phyloP scores from a whole-genome alignment of 2,797 vertebrate genomes.

The Morelia viridis region DNA sequence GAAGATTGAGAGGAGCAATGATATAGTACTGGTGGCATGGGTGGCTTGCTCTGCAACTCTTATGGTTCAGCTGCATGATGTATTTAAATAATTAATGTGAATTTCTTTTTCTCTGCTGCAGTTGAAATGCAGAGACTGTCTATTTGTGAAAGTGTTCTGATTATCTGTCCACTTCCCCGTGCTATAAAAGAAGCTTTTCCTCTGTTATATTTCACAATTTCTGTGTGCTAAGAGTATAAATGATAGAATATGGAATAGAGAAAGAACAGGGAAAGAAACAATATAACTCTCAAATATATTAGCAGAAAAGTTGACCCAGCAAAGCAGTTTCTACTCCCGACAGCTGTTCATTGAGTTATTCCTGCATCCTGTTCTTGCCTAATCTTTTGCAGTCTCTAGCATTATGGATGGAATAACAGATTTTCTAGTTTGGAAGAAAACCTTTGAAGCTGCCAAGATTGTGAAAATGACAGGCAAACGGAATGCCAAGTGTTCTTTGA shows the following conservation, averaged over 20 bases:
- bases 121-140: background rate
- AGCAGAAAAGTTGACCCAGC: background rate
- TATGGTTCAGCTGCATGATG: background rate
- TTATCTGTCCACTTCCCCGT: background rate
- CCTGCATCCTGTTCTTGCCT: background rate
- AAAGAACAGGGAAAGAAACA: background rate
- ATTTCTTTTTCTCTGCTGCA: background rate
- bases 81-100: constrained; percentile 14
- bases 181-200: background rate
- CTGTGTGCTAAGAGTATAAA: background rate
- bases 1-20: background rate
- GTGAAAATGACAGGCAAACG: background rate
- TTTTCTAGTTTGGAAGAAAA: background rate
- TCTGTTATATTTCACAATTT: background rate
- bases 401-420: constrained; percentile 4
- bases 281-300: background rate
- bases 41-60: background rate
- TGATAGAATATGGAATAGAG: background rate
- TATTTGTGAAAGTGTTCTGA: background rate
- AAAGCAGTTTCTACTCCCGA: background rate
- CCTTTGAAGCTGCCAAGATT: background rate
- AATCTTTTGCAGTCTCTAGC: background rate
- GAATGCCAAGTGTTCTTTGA: constrained; percentile 4
- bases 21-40: background rate
- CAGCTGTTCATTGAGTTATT: background rate